These are phyloP conservation scores for Pygmarrhopalites habei DNA, from an alignment of 1,140 invertebrate species.

Conservation along the genomic window DNA sequence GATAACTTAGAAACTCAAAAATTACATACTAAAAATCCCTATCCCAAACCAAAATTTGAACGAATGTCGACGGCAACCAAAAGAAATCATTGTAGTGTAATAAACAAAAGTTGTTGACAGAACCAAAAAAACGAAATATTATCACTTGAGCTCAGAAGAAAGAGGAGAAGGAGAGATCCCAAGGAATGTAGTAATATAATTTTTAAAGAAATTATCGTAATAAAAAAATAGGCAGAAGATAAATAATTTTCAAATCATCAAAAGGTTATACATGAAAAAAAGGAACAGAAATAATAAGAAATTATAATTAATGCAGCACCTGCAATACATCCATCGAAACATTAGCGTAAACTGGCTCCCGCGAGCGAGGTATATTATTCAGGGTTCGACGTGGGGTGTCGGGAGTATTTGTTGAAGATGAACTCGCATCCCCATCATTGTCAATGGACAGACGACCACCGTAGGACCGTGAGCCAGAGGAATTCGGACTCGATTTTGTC, in stretches of 20 bases:
- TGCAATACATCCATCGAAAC: slow-evolving; percentile 35
- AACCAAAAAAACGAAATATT: no score
- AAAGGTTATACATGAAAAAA: slow-evolving; percentile 1
- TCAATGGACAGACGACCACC: slow-evolving; percentile 7
- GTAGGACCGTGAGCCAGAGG: slow-evolving; percentile 1
- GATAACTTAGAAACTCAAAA: no score
- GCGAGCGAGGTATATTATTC: slow-evolving; percentile 28
- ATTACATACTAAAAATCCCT: no score
- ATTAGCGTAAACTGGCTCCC: slow-evolving; percentile 39
- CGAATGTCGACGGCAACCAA: no score
- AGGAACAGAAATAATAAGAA: background rate
- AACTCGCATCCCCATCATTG: slow-evolving; percentile 28
- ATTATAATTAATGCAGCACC: slow-evolving; percentile 12
- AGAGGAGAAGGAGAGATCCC: no score
- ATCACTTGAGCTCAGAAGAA: no score
- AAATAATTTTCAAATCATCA: background rate
- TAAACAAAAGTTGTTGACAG: no score
- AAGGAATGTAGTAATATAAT: no score
- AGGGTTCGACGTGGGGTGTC: slow-evolving; percentile 16
- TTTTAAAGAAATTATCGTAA: no score
- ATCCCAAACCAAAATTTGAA: no score
- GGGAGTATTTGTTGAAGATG: slow-evolving; percentile 14
- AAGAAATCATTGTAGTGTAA: no score
- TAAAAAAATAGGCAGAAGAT: background rate
- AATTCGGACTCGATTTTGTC: background rate